Evolutionary conservation across 1,140 invertebrate genomes (phyloP).

Genomic region (Achroia grisella): DNA sequence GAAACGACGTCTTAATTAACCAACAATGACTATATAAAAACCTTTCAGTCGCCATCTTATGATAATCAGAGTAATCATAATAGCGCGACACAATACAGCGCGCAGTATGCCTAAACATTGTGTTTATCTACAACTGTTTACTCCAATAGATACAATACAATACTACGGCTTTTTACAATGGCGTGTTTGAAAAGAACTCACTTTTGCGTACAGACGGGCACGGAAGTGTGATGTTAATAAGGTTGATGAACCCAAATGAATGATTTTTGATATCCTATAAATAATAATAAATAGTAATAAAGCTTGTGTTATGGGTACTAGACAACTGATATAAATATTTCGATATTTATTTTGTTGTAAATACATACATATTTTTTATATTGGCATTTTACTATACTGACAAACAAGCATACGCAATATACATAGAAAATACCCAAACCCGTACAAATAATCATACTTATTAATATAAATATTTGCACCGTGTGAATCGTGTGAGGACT

Average conservation of each 20-base stretch:
- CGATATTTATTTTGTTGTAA: no score
- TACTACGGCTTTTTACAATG: slow-evolving; percentile 49
- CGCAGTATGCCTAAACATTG: slow-evolving; percentile 3
- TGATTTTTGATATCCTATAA: no score
- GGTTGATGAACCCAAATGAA: slow-evolving; percentile 43
- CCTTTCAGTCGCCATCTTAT: slow-evolving; percentile 43
- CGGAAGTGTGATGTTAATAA: slow-evolving; percentile 37
- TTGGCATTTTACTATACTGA: no score
- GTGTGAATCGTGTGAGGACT: no score
- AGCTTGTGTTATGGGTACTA: no score
- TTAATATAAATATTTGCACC: no score
- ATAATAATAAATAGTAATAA: no score
- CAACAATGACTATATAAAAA: slow-evolving; percentile 54
- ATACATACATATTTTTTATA: no score
- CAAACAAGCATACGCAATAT: no score
- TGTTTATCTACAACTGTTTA: slow-evolving; percentile 21
- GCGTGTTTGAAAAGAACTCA: slow-evolving; percentile 44
- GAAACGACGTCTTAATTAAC: slow-evolving; percentile 52
- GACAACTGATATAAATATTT: no score
- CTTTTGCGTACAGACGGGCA: slow-evolving; percentile 37
- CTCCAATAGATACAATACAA: slow-evolving; percentile 45
- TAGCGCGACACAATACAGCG: slow-evolving; percentile 16
- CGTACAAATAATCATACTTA: no score
- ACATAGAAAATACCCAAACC: no score
- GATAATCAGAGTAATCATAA: slow-evolving; percentile 41